A percentile compares a stretch with the other conserved stretches of the same genome.
Conservation (phyloP, 2,113 vertebrate species). For the Tychaedon coryphoeus region DNA sequence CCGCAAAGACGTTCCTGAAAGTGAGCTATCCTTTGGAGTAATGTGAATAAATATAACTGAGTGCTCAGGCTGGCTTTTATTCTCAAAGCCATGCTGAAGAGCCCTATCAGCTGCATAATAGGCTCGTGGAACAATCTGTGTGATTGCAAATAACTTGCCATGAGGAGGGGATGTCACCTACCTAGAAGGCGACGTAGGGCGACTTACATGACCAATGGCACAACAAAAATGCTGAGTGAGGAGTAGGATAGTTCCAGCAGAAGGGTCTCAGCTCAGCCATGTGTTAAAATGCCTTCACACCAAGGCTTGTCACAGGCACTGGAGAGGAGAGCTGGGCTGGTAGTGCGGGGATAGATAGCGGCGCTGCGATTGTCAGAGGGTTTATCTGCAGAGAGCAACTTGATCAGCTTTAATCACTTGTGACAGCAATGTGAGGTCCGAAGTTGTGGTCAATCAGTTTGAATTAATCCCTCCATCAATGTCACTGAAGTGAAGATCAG, state of each 20-base stretch:
- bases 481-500: background rate
- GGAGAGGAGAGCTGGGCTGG: background rate
- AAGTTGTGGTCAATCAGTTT: slow-evolving; percentile 47
- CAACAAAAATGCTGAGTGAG: background rate
- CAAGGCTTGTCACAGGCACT: background rate
- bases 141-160: background rate
- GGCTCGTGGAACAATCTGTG: background rate
- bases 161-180: background rate
- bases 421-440: slow-evolving; percentile 24
- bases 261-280: background rate
- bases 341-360: background rate
- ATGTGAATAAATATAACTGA: slow-evolving; percentile 29
- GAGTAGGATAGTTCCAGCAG: background rate
- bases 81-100: slow-evolving; percentile 11
- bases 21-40: slow-evolving; percentile 22
- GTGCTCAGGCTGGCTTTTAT: background rate
- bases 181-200: background rate
- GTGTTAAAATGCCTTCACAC: background rate
- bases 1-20: background rate
- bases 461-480: slow-evolving; percentile 46
- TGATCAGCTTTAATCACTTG: slow-evolving; percentile 37
- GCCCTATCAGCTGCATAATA: background rate
- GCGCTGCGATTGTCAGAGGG: background rate
- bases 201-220: background rate
- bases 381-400: background rate